These are phyloP conservation scores for chimpanzee (Pan troglodytes) DNA, from an alignment of 2,113 vertebrate species.

Conservation along the genomic window DNA sequence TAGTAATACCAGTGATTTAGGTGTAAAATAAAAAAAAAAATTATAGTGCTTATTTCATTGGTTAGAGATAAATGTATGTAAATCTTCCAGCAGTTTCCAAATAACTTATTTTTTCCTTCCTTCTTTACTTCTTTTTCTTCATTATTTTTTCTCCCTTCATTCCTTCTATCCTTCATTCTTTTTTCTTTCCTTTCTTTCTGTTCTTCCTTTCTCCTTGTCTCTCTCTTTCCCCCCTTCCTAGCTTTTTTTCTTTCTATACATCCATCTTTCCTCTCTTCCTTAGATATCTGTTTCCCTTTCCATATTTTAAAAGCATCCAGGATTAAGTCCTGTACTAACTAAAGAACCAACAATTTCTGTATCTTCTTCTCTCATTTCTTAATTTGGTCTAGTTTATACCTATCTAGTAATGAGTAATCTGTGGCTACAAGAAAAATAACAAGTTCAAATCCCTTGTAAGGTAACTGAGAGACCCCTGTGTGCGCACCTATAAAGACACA, in stretches of 20 bases:
- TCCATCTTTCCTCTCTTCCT: neutral
- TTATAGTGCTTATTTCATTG: neutral
- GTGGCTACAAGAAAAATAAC: neutral
- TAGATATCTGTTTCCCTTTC: neutral
- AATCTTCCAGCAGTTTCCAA: constrained; percentile 3
- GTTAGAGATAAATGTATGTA: neutral
- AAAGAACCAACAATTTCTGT: neutral
- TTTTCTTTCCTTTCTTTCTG: neutral
- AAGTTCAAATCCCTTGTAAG: neutral
- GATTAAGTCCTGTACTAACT: neutral
- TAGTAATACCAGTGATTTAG: neutral
- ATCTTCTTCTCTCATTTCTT: neutral
- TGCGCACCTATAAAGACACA: neutral
- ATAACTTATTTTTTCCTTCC: neutral
- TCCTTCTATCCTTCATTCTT: neutral
- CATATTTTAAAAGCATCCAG: neutral
- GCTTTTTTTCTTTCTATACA: neutral
- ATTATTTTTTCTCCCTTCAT: neutral
- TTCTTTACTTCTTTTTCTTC: neutral
- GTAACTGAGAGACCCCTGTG: neutral
- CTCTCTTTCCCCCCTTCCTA: neutral
- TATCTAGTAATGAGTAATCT: neutral
- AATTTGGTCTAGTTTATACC: neutral
- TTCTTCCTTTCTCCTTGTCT: neutral
- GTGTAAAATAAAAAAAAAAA: neutral